phyloP scores from a whole-genome alignment of 2,888 invertebrate species.

The Coleophora deauratella region DNA sequence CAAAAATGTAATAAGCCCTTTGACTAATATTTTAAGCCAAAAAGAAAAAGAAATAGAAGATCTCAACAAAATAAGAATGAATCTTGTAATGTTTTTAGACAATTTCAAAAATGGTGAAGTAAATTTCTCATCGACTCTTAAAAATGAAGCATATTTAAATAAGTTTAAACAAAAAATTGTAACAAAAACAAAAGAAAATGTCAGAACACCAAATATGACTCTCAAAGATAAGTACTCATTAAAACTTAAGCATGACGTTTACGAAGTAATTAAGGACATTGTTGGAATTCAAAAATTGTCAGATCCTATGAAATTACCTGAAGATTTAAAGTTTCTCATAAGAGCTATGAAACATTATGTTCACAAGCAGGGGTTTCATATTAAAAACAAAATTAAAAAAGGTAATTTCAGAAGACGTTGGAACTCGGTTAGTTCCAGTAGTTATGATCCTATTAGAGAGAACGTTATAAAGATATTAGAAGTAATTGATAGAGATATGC shows the following conservation, averaged over 20 bases:
- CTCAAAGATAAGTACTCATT: constrained; percentile 25
- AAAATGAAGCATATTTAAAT: background rate
- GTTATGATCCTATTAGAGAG: constrained; percentile 14
- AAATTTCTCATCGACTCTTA: background rate
- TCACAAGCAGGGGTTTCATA: constrained; percentile 21
- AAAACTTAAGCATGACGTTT: constrained; percentile 44
- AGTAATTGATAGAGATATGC: constrained; percentile 29
- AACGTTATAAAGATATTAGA: constrained; percentile 31
- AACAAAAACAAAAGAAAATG: constrained; percentile 19
- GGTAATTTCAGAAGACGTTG: constrained; percentile 2
- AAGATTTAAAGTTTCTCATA: constrained; percentile 32
- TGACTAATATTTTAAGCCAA: constrained; percentile 33
- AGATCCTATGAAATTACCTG: constrained; percentile 20
- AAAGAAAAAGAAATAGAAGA: constrained; percentile 39
- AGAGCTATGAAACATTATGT: constrained; percentile 36
- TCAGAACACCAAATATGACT: constrained; percentile 21
- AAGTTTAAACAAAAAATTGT: constrained; percentile 27
- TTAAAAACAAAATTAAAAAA: constrained; percentile 3
- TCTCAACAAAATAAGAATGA: constrained; percentile 31
- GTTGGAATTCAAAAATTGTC: constrained; percentile 28
- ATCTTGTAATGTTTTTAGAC: constrained; percentile 28
- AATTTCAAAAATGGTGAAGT: constrained; percentile 13
- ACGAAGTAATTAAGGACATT: constrained; percentile 39
- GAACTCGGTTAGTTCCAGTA: constrained; percentile 2
- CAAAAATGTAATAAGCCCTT: constrained; percentile 26